Percentiles rank a stretch among this genome's conserved stretches.
These are phyloP conservation scores for Gastrophryne carolinensis DNA, from an alignment of 2,797 vertebrate species.

Conservation along the genomic window DNA sequence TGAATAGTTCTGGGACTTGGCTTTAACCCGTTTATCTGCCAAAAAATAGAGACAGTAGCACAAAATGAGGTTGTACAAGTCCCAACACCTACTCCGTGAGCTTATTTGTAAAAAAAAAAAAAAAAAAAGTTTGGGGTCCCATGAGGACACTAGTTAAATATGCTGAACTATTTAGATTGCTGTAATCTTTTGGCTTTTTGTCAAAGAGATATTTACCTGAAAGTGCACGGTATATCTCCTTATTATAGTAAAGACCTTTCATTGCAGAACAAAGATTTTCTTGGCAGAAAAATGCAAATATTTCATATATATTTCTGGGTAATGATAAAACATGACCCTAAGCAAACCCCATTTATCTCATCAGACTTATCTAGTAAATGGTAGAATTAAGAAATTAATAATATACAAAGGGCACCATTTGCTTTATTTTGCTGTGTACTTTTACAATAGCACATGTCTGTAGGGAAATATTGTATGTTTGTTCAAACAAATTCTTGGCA, in stretches of 20 bases:
- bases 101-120: too few species aligned
- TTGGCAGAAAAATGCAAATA: background rate
- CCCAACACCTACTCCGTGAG: too few species aligned
- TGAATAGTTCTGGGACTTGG: too few species aligned
- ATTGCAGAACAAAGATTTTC: background rate
- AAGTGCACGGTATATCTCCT: background rate
- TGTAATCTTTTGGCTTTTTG: background rate
- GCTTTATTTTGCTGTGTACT: background rate
- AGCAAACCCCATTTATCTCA: background rate
- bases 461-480: too few species aligned
- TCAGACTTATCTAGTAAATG: background rate
- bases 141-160: background rate
- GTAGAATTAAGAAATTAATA: background rate
- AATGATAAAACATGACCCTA: background rate
- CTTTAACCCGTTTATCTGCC: too few species aligned
- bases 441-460: too few species aligned
- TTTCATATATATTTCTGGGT: background rate
- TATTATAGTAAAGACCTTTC: background rate
- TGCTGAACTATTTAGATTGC: background rate
- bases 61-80: too few species aligned
- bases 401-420: background rate
- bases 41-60: too few species aligned
- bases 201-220: background rate
- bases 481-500: too few species aligned
- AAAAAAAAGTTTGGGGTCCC: background rate